Evolutionary conservation across 2,797 vertebrate genomes (phyloP).

Genomic region (Ammospiza maritima): DNA sequence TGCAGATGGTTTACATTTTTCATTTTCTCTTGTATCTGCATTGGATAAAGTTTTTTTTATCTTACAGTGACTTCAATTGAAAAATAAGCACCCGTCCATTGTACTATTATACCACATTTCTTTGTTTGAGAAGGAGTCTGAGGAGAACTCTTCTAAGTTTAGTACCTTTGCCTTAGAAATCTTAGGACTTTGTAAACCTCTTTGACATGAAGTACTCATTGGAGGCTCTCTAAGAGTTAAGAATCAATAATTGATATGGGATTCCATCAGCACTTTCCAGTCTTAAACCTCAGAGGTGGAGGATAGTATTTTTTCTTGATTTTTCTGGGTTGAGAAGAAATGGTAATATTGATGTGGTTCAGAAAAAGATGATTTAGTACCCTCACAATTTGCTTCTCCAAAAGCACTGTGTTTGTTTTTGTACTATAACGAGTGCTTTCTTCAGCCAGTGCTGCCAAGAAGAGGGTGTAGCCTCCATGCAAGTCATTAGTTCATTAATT

Average conservation of each 20-base stretch:
- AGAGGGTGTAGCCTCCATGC: neutral
- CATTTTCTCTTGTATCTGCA: neutral
- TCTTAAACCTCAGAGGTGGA: neutral
- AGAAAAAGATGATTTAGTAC: neutral
- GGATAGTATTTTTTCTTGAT: neutral
- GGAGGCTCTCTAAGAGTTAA: neutral
- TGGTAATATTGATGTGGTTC: neutral
- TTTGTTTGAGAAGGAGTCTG: neutral
- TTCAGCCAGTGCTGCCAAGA: neutral
- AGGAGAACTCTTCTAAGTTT: neutral
- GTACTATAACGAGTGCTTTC: neutral
- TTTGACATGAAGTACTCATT: neutral
- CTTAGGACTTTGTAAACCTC: neutral
- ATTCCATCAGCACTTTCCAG: neutral
- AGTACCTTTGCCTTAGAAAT: neutral
- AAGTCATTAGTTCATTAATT: neutral
- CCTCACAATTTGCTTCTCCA: neutral
- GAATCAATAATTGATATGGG: neutral
- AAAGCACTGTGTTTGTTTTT: neutral
- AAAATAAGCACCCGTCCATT: neutral
- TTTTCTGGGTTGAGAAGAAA: neutral
- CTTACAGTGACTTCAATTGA: neutral
- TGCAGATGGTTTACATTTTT: conserved; percentile 13
- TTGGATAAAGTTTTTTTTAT: neutral
- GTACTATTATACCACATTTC: neutral